Percentiles rank a stretch among this genome's conserved stretches.
Evolutionary conservation across 2,797 vertebrate genomes (phyloP).

Genomic region (Emydoidea blandingii): DNA sequence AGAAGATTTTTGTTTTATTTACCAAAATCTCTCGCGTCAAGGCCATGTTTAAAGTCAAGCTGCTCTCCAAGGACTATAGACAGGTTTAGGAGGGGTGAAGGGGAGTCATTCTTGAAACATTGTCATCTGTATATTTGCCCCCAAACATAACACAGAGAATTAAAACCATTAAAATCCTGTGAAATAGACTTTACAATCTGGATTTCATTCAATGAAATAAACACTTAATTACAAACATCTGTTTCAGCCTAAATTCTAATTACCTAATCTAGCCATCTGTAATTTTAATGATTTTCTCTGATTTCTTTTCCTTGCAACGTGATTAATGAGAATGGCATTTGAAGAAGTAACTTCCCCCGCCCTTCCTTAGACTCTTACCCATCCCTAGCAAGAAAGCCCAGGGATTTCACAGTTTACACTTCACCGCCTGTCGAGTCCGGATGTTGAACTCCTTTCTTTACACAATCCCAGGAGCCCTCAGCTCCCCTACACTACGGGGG

Average conservation of each 20-base stretch:
- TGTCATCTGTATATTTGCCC: constrained; percentile 58
- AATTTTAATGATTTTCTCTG: constrained; percentile 82
- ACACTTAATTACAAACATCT: constrained; percentile 87
- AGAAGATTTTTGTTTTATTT: background rate
- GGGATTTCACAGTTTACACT: background rate
- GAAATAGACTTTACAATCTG: constrained; percentile 79
- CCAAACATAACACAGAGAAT: constrained; percentile 56
- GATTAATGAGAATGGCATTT: constrained; percentile 76
- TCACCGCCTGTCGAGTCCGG: constrained; percentile 58
- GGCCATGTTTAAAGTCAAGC: background rate
- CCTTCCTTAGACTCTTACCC: constrained; percentile 2
- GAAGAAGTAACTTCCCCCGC: constrained; percentile 55
- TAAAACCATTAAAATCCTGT: constrained; percentile 65
- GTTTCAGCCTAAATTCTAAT: constrained; percentile 84
- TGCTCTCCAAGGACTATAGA: background rate
- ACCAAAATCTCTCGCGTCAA: background rate
- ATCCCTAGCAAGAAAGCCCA: constrained; percentile 28
- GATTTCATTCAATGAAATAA: constrained; percentile 83
- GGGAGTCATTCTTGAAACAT: constrained; percentile 21
- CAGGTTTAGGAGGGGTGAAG: background rate
- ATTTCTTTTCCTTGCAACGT: constrained; percentile 80
- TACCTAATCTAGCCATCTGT: constrained; percentile 84
- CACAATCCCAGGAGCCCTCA: background rate
- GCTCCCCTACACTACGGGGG: background rate
- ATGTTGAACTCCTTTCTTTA: constrained; percentile 8